phyloP scores from a whole-genome alignment of 2,797 vertebrate genomes.

The Pempheris klunzingeri region DNA sequence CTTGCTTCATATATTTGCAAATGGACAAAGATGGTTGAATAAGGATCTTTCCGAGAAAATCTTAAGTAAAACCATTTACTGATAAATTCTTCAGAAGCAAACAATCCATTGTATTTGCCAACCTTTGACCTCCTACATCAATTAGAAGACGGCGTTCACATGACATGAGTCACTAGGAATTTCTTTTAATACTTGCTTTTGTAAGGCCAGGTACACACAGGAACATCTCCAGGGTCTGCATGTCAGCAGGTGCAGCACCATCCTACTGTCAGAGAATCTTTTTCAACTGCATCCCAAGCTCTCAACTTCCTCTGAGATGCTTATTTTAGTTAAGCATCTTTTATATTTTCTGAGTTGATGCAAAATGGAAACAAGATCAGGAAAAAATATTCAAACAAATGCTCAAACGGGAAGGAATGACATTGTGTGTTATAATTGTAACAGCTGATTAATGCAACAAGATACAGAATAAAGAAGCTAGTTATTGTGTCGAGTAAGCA shows the following conservation, averaged over 20 bases:
- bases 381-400: constrained; percentile 10
- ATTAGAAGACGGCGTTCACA: background rate
- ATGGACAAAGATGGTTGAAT: too few species aligned
- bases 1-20: too few species aligned
- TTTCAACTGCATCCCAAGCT: too few species aligned
- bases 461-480: constrained; percentile 7
- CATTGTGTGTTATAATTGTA: constrained; percentile 11
- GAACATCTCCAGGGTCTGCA: background rate
- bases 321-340: too few species aligned
- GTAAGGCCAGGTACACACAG: background rate
- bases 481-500: constrained; percentile 22
- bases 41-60: too few species aligned
- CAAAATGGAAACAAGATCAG: too few species aligned
- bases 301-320: background rate
- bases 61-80: too few species aligned
- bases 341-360: background rate
- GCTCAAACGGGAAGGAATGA: constrained; percentile 4
- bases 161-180: background rate
- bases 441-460: constrained; percentile 20
- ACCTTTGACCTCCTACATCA: background rate
- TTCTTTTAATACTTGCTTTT: background rate
- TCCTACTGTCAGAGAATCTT: background rate
- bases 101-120: too few species aligned
- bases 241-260: background rate
- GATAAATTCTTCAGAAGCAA: too few species aligned